phyloP scores from a whole-genome alignment of 2,797 vertebrate species.

The Cyprinodon diabolis region DNA sequence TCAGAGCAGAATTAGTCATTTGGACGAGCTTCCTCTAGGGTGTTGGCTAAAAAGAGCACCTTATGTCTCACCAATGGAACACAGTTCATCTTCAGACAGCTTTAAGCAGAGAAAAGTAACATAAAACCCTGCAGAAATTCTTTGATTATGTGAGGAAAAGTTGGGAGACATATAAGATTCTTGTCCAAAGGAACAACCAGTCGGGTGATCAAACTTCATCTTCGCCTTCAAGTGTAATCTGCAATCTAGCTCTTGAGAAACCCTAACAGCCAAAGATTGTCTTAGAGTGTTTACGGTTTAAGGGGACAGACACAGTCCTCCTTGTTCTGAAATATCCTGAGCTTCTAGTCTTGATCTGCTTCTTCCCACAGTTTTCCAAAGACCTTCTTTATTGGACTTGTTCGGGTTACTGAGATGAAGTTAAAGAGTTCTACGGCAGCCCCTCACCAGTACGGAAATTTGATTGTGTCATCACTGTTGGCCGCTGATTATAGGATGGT shows the following conservation, averaged over 20 bases:
- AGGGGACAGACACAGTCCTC: too few species aligned
- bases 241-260: background rate
- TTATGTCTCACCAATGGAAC: background rate
- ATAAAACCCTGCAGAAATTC: background rate
- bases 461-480: background rate
- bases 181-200: background rate
- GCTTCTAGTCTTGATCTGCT: background rate
- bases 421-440: background rate
- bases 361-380: accelerated
- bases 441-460: background rate
- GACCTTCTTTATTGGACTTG: too few species aligned
- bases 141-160: background rate
- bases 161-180: too few species aligned
- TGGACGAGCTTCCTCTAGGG: background rate
- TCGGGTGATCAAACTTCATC: background rate
- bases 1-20: background rate
- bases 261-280: too few species aligned
- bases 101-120: background rate
- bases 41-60: background rate
- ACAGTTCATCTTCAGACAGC: background rate
- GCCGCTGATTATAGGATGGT: background rate
- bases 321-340: too few species aligned
- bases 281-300: too few species aligned
- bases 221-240: too few species aligned
- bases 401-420: background rate